Conservation (phyloP, 2,797 vertebrate genomes). For the Aphelocoma californica region DNA sequence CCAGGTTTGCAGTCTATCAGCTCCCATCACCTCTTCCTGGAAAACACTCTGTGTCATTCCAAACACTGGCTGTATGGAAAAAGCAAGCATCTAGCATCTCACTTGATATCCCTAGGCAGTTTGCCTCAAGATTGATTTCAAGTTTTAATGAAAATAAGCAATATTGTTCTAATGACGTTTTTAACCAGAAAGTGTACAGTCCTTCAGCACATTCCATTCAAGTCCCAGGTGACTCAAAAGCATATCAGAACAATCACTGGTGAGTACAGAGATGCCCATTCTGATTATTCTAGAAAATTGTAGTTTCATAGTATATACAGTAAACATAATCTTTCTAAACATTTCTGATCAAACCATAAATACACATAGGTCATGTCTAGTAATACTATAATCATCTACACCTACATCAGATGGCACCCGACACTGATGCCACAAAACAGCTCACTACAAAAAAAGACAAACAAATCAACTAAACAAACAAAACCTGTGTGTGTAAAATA, state of each 20-base stretch:
- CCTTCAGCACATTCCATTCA: not conserved
- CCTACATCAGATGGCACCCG: not conserved
- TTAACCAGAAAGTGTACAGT: conserved; percentile 32
- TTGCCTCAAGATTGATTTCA: conserved; percentile 22
- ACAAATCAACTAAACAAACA: not conserved
- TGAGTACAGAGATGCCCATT: not conserved
- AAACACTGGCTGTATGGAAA: not conserved
- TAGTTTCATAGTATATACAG: not conserved
- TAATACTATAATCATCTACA: not conserved
- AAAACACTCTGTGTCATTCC: not conserved
- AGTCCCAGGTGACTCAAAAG: not conserved
- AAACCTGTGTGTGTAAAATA: not conserved
- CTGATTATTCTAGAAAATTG: not conserved
- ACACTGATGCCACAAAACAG: not conserved
- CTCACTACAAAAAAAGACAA: not conserved
- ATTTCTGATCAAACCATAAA: not conserved
- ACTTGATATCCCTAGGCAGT: not conserved
- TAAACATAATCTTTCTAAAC: not conserved
- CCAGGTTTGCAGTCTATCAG: not conserved
- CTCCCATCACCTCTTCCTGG: not conserved
- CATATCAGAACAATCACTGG: not conserved
- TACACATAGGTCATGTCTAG: not conserved
- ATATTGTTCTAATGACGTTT: not conserved
- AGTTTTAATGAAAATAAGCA: conserved; percentile 11
- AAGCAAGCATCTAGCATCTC: not conserved